Evolutionary conservation across 2,113 vertebrate genomes (phyloP), one percentile per base, ranked within the genome.

Genomic region (Ceuthmochares aereus): DNA sequence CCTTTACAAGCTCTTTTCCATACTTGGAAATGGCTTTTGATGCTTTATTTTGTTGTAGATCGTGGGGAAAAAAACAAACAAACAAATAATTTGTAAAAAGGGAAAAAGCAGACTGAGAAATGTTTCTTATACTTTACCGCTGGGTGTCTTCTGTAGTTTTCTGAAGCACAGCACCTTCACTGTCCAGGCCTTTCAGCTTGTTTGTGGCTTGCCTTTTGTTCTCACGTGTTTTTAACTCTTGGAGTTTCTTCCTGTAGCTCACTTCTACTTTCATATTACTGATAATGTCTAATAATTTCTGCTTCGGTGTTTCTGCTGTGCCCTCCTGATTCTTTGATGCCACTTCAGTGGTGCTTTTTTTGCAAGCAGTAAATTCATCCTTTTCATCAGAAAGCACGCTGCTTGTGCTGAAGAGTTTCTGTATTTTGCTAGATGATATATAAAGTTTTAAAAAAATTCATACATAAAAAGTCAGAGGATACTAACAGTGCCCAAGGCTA

Each of bases 241-340:
- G 96, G 10, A 98, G 89, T 49, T 96, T 98, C 63, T 90, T 98
- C 93, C 97, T 98, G 91, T 94, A 98, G 42, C 97, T 99, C 74
- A 98, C 96, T 75, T 99, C 98, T 52, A 99, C 98, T 87, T 98
- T 99, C 99, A 99, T 99, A 72, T 63, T 78, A 79, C 98, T 97
- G 47, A 99, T 98, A 51, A 99, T 92, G 22, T 97, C 94, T 64
- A 99, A 80, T 59, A 99, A 97, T 86, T 93, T 96, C 88, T 98
- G 96, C 90, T 99, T 99, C 5, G 92, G 45, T 34, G 89, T 91
- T 74, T 75, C 77, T 67, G 81, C 45, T 75, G 52, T 13, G n/a
- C 21, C 34, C 4, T 90, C 47, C 87, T 70, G 72, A 7, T 32
- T 95, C 79, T 97, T 64, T 12, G 80, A 47, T 49, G 70, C 18